Evolutionary conservation across 2,113 vertebrate genomes (phyloP), one percentile per base, ranked within the genome.

Genomic region (Caranx ignobilis): DNA sequence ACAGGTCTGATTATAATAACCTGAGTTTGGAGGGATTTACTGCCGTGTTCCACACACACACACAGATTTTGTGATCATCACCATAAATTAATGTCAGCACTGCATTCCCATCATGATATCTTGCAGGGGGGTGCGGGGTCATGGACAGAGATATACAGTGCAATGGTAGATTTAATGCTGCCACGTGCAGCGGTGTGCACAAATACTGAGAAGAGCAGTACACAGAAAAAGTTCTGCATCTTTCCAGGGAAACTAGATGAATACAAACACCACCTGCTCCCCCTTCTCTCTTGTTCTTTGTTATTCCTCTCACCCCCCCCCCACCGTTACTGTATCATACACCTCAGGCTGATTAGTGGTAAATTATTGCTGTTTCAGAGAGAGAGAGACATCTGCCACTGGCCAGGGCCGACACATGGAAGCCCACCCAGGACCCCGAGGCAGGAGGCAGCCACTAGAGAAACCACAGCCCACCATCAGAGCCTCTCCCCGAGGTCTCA

Each of bases 361-460:
- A 21, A 59, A 59, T 81, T 69, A 75, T 59, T 74, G 69, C 55
- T 56, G 41, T 50, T 65, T 79, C 56, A 69, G 62, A n/a, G n/a
- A 75, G 62, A 60, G 21, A 66, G 65, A 80, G 81, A 84, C 85
- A 91, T 88, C 89, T 91, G 89, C 85, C 88, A 73, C 77, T 37
- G 39, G 59, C 55, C 45, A 13, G 66, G 52, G 32, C n/a, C 6
- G 48, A 82, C 86, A 79, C 75, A 77, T 70, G 66, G 75, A 77
- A 74, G 75, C 65, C 71, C 84, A 69, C 65, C 65, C 82, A 72
- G n/a, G 71, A 34, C 69, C 71, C 65, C 0, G 16, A 81, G 79
- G 83, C 66, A 5, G 21, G 57, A 66, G 47, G 61, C 65, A 15
- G 26, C 69, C 37, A 63, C 64, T 57, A 75, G 57, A 79, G 77